Base-by-base conservation (phyloP, 2,113 vertebrate species). In the Tiliqua scincoides region DNA sequence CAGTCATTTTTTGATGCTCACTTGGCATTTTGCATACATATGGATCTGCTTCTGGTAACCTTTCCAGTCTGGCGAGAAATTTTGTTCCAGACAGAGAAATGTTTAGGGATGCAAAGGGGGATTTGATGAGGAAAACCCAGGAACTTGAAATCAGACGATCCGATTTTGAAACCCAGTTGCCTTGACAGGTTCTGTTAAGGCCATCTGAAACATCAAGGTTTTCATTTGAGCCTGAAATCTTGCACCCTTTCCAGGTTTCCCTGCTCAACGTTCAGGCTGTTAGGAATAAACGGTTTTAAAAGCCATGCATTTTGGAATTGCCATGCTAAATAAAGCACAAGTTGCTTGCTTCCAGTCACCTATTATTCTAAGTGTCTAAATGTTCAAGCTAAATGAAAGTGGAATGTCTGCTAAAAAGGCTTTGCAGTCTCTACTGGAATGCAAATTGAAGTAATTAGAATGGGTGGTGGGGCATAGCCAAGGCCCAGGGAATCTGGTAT, bases 321-420 rank as follows among this genome's bases (percentile, higher is more conserved):
- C 74, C 27, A 18, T 37, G 91, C 92, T 95, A 94, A 93, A 93
- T 89, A 94, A 88, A 94, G 92, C 88, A 43, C 27, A 23, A 71
- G 74, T 85, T 78, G 54, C 91, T 93, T 94, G 61, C 91, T 94
- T 94, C 93, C 93, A 72, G 84, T 93, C 93, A 92, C 48, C 52
- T 92, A 85, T 89, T 79, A 87, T 76, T 85, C 87, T 85, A 40
- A 88, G 83, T 70, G 79, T 87, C 93, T 87, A 54, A 78, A 85
- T 85, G 84, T 91, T 89, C 87, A 88, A 67, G 62, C 72, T 75
- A 59, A 87, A 89, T 0, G 6, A 74, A n/a, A 35, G 43, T 54
- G 63, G 63, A 6, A 70, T 1, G 79, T 67, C 89, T 78, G 72
- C 62, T 17, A 25, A 32, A 84, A 88, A 88, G 85, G 82, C 79